Evolutionary conservation across 2,113 vertebrate genomes (phyloP).

Genomic region (Prolemur simus): DNA sequence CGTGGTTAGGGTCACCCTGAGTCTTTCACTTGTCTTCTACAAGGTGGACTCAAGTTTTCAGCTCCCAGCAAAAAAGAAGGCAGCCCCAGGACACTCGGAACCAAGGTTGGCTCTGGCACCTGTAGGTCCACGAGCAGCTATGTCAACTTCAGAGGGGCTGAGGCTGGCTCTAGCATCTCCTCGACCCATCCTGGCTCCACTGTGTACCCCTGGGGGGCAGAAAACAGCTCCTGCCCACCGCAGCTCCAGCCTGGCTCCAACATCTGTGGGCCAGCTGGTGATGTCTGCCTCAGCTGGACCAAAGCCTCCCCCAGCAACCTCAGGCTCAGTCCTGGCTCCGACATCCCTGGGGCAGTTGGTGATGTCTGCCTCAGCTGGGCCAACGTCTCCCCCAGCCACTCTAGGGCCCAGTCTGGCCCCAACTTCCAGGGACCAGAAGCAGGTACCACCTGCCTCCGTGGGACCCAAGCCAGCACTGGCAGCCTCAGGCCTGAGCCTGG

Average conservation of each 20-base stretch:
- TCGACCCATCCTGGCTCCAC: slow-evolving; percentile 36
- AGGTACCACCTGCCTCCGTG: slow-evolving; percentile 51
- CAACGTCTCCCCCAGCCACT: slow-evolving; percentile 15
- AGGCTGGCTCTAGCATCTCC: slow-evolving; percentile 46
- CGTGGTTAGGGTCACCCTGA: slow-evolving; percentile 10
- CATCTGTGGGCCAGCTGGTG: slow-evolving; percentile 51
- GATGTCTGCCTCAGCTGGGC: not conserved
- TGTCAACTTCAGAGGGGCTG: slow-evolving; percentile 8
- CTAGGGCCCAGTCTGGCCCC: slow-evolving; percentile 7
- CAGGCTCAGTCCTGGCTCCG: slow-evolving; percentile 32
- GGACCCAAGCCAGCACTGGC: slow-evolving; percentile 56
- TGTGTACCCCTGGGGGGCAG: slow-evolving; percentile 33
- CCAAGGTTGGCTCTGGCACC: slow-evolving; percentile 53
- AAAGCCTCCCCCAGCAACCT: slow-evolving; percentile 29
- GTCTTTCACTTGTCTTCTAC: slow-evolving; percentile 52
- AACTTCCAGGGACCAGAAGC: slow-evolving; percentile 53
- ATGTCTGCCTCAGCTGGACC: not conserved
- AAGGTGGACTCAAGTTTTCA: slow-evolving; percentile 64
- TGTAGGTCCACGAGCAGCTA: not conserved
- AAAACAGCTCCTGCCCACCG: not conserved
- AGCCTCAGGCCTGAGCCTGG: slow-evolving; percentile 50
- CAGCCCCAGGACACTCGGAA: not conserved
- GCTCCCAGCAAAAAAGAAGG: slow-evolving; percentile 11
- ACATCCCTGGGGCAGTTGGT: slow-evolving; percentile 52
- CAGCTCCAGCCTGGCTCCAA: slow-evolving; percentile 37